Evolutionary conservation across 2,113 vertebrate species (phyloP), one percentile per base, ranked within the genome.

Genomic region (Lutjanus erythropterus): DNA sequence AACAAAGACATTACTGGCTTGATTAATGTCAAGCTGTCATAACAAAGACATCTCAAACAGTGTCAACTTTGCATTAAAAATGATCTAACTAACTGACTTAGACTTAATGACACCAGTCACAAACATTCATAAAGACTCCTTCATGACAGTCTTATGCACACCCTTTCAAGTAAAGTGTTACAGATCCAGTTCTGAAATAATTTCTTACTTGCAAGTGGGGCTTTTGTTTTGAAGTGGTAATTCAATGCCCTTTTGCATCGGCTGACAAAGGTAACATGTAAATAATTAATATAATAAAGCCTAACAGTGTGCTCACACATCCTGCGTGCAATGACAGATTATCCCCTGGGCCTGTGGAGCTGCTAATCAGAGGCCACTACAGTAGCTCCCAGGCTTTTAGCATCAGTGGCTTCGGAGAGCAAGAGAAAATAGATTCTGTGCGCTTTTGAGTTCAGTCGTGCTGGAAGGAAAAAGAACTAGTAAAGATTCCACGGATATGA

Each of bases 251-350:
- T 16, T 61, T 56, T 53, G 42, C 29, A 29, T 29, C 11, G 9
- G 19, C 18, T 65, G 39, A 47, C 66, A 65, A 55, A 44, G 3
- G 16, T 50, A 21, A 46, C 50, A 27, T 58, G 12, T 37, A 55
- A 56, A 62, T 74, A 41, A 72, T 68, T 29, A 33, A 68, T 81
- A 5, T 25, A 58, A 44, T 59, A 35, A 37, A 58, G 10, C 23
- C 21, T 0, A 42, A 25, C n/a, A 50, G 4, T 53, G 53, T 66
- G 9, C 29, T 66, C 42, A 27, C 52, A 35, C 60, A 29, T 47
- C 15, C 11, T 25, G 21, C 15, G 18, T 58, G 52, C 19, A 27
- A 16, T 46, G 59, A 47, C 37, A 42, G 39, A 64, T 31, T 6
- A 33, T 50, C 49, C 50, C 49, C 49, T 10, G 33, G 49, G 72